Conservation (phyloP, 2,797 vertebrate genomes). For the Aselliscus stoliczkanus region DNA sequence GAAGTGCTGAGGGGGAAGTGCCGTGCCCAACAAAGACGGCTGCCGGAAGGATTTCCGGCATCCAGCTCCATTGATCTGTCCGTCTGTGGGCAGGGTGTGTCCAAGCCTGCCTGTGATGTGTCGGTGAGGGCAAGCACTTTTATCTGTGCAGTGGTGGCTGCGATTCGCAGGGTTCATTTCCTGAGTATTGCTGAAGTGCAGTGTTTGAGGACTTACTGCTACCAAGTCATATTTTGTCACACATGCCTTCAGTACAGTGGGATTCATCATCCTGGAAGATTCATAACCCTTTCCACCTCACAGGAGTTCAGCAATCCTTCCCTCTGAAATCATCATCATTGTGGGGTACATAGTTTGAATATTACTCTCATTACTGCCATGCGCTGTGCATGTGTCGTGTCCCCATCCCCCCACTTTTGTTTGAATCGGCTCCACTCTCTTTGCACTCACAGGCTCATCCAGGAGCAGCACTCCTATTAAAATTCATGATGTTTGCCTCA, state of each 20-base stretch:
- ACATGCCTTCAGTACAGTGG: neutral
- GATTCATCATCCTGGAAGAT: slow-evolving; percentile 21
- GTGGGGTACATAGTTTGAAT: slow-evolving; percentile 49
- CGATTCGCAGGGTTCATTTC: neutral
- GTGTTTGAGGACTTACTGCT: neutral
- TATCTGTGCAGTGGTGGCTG: neutral
- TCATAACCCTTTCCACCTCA: neutral
- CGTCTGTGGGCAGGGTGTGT: accelerated
- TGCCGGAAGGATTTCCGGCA: slow-evolving; percentile 23
- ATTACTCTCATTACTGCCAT: slow-evolving; percentile 3
- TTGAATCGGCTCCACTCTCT: neutral
- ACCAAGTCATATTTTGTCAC: neutral
- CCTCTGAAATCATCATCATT: neutral
- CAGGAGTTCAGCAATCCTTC: neutral
- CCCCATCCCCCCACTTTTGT: slow-evolving; percentile 41
- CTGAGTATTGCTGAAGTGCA: neutral
- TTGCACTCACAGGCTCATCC: slow-evolving; percentile 7
- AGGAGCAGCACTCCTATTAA: slow-evolving; percentile 21
- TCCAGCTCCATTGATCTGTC: neutral
- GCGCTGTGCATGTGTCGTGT: neutral
- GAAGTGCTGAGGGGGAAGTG: slow-evolving; percentile 44
- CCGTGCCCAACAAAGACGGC: accelerated
- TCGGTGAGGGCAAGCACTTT: neutral
- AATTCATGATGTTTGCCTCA: slow-evolving; percentile 54
- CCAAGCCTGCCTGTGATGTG: accelerated